These are phyloP conservation scores for Leptinotarsa tumamoca DNA, from an alignment of 2,888 invertebrate species.

Conservation along the genomic window DNA sequence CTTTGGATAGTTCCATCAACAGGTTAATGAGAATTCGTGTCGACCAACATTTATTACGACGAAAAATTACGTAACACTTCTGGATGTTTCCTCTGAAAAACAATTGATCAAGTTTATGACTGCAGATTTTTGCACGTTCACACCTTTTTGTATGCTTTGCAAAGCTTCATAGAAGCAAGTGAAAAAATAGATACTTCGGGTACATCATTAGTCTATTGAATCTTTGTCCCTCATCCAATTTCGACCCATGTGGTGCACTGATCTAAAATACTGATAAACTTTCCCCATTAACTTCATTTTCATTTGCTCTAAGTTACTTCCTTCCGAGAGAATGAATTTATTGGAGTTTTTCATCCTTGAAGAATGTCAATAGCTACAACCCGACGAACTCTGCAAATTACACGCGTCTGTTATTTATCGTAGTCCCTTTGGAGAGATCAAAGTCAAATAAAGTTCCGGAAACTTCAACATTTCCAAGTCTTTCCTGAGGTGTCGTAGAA, in stretches of 20 bases:
- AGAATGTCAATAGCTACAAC: constrained; percentile 14
- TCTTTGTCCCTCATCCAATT: background rate
- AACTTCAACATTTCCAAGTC: constrained; percentile 48
- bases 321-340: constrained; percentile 14
- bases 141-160: background rate
- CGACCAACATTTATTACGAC: too few species aligned
- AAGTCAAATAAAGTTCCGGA: constrained; percentile 53
- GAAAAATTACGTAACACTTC: too few species aligned
- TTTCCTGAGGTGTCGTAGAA: constrained; percentile 4
- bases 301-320: constrained; percentile 2
- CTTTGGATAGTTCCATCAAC: too few species aligned
- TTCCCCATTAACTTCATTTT: constrained; percentile 11
- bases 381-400: constrained; percentile 8
- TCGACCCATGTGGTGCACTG: background rate
- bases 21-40: too few species aligned
- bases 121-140: background rate
- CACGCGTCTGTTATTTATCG: constrained; percentile 51
- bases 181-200: too few species aligned
- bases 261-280: constrained; percentile 12
- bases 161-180: too few species aligned
- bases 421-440: constrained; percentile 53
- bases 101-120: too few species aligned
- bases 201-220: background rate
- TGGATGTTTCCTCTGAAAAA: too few species aligned
- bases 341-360: constrained; percentile 19